Conservation (phyloP, 2,797 vertebrate genomes). For the Tragelaphus eurycerus region DNA sequence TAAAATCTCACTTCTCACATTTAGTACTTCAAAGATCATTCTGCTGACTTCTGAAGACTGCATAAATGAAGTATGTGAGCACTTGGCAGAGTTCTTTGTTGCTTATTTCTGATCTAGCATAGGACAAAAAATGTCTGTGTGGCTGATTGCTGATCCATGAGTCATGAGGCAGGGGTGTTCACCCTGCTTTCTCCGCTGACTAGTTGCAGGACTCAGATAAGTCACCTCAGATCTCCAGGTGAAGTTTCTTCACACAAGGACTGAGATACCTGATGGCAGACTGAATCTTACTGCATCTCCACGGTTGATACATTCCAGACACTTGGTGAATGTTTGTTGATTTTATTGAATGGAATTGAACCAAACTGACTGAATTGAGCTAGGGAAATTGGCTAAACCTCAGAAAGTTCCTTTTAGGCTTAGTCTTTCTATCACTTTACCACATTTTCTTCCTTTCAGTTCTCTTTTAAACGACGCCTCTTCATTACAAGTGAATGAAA, state of each 20-base stretch:
- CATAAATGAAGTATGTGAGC: background rate
- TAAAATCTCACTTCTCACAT: background rate
- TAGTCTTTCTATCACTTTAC: background rate
- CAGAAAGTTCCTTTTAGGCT: background rate
- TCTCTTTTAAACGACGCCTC: background rate
- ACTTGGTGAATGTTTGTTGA: background rate
- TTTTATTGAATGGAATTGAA: background rate
- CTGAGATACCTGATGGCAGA: background rate
- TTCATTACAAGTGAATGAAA: slow-evolving; percentile 10
- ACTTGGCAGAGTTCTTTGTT: background rate
- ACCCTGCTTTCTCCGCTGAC: background rate
- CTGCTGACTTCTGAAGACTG: background rate
- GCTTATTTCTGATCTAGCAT: background rate
- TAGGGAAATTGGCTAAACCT: slow-evolving; percentile 16
- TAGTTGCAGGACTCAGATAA: background rate
- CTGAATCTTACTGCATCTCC: background rate
- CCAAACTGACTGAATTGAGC: background rate
- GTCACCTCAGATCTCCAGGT: background rate
- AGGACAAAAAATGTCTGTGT: background rate
- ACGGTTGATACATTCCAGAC: background rate
- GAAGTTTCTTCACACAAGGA: background rate
- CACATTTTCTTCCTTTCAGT: background rate
- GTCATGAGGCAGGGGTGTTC: background rate
- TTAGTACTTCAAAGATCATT: background rate
- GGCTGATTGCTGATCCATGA: background rate